Percentiles rank a stretch among this genome's conserved stretches.
Evolutionary conservation across 2,888 invertebrate species (phyloP).

Genomic region (Synanthedon tipuliformis): DNA sequence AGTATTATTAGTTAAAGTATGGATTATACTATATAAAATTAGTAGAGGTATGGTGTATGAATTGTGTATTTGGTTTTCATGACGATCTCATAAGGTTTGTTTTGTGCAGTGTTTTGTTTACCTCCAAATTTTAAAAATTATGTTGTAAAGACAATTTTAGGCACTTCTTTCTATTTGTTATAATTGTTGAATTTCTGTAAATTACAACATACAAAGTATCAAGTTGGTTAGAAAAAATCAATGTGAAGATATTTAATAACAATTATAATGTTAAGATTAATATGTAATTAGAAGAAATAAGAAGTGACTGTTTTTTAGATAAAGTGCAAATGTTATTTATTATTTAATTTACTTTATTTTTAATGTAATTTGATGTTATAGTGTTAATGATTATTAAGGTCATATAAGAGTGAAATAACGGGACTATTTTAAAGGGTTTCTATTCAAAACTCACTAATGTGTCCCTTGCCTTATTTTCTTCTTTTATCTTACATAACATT

Average conservation of each 20-base stretch:
- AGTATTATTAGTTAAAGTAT: constrained; percentile 60
- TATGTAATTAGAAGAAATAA: constrained; percentile 13
- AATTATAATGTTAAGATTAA: not conserved
- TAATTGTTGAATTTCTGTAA: constrained; percentile 28
- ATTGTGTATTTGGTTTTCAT: constrained; percentile 67
- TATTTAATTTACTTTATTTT: constrained; percentile 34
- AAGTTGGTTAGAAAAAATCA: not conserved
- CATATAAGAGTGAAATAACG: not conserved
- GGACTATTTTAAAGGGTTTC: too few relatives aligned
- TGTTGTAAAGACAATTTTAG: constrained; percentile 28
- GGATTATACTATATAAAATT: constrained; percentile 34
- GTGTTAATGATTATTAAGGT: not conserved
- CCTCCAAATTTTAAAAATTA: constrained; percentile 64
- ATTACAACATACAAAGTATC: not conserved
- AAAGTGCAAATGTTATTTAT: constrained; percentile 55
- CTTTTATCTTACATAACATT: too few relatives aligned
- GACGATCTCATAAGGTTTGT: constrained; percentile 70
- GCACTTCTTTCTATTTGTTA: constrained; percentile 26
- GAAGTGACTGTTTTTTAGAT: constrained; percentile 46
- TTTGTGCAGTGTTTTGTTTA: constrained; percentile 70
- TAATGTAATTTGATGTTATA: not conserved
- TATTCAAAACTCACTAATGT: too few relatives aligned
- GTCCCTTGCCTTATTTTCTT: too few relatives aligned
- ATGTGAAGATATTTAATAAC: not conserved
- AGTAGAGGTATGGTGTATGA: constrained; percentile 47